Percentiles rank a stretch among this genome's conserved stretches.
Conservation (phyloP, 2,888 invertebrate species). For the Agonopterix alstromeriana region DNA sequence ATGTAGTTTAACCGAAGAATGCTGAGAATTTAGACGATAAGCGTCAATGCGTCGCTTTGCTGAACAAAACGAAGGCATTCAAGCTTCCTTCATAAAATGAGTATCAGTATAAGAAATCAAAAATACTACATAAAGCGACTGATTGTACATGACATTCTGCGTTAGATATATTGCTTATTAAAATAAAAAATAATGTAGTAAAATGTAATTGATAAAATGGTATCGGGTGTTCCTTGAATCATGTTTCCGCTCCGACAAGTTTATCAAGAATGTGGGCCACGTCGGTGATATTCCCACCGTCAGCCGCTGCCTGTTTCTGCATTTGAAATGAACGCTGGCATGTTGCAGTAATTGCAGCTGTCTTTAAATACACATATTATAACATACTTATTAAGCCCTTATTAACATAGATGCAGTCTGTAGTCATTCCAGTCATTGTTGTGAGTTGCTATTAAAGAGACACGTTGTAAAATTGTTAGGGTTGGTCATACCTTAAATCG, state of each 20-base stretch:
- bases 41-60: no score
- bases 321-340: constrained; percentile 27
- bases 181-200: constrained; percentile 7
- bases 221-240: constrained; percentile 48
- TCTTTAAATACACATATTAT: constrained; percentile 13
- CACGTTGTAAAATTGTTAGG: no score
- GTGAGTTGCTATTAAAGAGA: no score
- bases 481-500: constrained; percentile 41
- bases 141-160: not conserved
- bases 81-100: no score
- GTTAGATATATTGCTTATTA: not conserved
- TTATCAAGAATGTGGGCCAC: constrained; percentile 62
- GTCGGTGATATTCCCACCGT: constrained; percentile 47
- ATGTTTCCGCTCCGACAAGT: constrained; percentile 58
- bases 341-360: constrained; percentile 22
- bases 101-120: no score
- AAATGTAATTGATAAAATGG: constrained; percentile 22
- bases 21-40: constrained; percentile 12
- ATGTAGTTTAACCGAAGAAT: constrained; percentile 6
- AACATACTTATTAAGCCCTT: not conserved
- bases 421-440: no score
- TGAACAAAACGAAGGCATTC: no score
- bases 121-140: not conserved
- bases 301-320: constrained; percentile 27
- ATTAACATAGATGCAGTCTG: not conserved